A percentile compares a stretch with the other conserved stretches of the same genome.
Evolutionary conservation across 2,888 invertebrate species (phyloP).

Genomic region (Ophraella communa): DNA sequence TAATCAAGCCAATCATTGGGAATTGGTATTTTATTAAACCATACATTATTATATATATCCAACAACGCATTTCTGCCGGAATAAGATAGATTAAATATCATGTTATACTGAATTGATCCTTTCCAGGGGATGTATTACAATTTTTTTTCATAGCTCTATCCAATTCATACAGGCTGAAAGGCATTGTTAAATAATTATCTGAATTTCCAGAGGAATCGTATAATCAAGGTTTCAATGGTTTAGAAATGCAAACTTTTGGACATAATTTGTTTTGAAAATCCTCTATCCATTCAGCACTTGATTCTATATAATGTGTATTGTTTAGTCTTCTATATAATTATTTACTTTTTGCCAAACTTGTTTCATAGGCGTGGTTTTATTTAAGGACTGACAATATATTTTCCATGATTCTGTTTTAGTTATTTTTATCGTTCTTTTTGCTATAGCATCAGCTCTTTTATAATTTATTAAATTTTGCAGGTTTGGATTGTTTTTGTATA

Average conservation of each 20-base stretch:
- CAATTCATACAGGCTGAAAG: too few species aligned
- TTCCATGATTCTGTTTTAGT: too few species aligned
- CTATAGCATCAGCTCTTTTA: conserved; percentile 14
- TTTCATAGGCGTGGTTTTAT: conserved; percentile 7
- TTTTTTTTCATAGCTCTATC: too few species aligned
- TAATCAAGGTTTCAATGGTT: background rate
- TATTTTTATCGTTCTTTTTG: too few species aligned
- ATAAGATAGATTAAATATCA: background rate
- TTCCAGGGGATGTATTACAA: background rate
- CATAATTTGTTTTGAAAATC: too few species aligned
- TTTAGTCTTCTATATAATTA: conserved; percentile 7
- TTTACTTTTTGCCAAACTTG: conserved; percentile 15
- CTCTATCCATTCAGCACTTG: conserved; percentile 11
- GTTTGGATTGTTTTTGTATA: background rate
- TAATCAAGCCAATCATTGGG: background rate
- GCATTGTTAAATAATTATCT: too few species aligned
- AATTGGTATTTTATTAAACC: background rate
- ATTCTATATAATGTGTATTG: background rate
- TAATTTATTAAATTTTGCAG: background rate
- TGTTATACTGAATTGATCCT: background rate
- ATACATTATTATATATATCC: background rate
- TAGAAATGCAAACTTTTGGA: background rate
- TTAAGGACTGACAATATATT: background rate
- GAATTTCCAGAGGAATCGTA: background rate
- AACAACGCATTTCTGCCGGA: background rate